A percentile compares a stretch with the other conserved stretches of the same genome.
phyloP scores from a whole-genome alignment of 2,888 invertebrate species.

The Volucella inanis region DNA sequence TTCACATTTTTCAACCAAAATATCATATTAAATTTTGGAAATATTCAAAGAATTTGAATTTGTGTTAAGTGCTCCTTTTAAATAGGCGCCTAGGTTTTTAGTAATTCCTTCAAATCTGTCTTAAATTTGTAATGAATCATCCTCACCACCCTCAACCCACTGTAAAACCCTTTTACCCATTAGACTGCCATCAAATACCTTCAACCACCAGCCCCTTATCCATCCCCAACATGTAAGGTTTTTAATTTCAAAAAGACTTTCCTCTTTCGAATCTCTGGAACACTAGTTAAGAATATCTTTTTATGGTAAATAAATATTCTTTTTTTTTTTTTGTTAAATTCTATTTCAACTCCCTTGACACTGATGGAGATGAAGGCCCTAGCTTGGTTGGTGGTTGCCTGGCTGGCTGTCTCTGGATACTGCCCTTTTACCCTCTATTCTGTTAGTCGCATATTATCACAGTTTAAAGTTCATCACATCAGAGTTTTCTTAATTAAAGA shows the following conservation, averaged over 20 bases:
- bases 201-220: neutral
- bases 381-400: neutral
- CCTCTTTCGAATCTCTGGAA: slow-evolving; percentile 4
- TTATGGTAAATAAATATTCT: slow-evolving; percentile 33
- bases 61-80: too few relatives aligned
- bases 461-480: slow-evolving; percentile 74
- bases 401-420: neutral
- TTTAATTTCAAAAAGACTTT: slow-evolving; percentile 10
- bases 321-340: slow-evolving; percentile 26
- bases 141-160: too few relatives aligned
- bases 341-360: slow-evolving; percentile 18
- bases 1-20: too few relatives aligned
- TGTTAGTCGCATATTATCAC: slow-evolving; percentile 59
- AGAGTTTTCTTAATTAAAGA: slow-evolving; percentile 72
- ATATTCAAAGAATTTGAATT: too few relatives aligned
- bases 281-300: slow-evolving; percentile 28
- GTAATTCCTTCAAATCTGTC: too few relatives aligned
- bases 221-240: slow-evolving; percentile 20
- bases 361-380: neutral
- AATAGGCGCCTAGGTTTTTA: too few relatives aligned
- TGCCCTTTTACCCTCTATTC: neutral
- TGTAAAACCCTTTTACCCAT: neutral
- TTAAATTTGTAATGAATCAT: too few relatives aligned
- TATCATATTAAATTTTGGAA: too few relatives aligned
- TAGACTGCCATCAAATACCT: neutral